Conservation (phyloP, 2,797 vertebrate species). For the Spondyliosoma cantharus region DNA sequence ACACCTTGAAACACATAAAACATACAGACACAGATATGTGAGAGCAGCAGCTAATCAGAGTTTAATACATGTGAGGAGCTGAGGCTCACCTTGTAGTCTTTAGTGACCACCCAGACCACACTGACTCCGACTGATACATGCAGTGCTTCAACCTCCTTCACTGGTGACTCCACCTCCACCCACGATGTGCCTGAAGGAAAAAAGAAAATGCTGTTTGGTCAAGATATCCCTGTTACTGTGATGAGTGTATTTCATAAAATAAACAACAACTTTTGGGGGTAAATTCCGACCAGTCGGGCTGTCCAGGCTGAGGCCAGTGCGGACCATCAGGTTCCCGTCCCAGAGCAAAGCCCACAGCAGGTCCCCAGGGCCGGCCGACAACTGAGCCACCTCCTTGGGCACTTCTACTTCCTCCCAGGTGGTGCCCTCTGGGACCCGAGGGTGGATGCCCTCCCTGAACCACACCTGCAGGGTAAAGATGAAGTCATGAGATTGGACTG, state of each 20-base stretch:
- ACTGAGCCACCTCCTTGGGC: conserved; percentile 92
- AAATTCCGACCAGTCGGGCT: conserved; percentile 82
- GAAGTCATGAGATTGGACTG: background rate
- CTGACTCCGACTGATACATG: conserved; percentile 90
- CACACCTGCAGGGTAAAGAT: conserved; percentile 86
- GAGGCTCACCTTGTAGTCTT: conserved; percentile 91
- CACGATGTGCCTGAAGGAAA: conserved; percentile 84
- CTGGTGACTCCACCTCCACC: conserved; percentile 90
- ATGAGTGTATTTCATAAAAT: background rate
- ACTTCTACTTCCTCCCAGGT: conserved; percentile 89
- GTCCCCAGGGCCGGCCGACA: conserved; percentile 92
- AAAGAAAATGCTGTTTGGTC: background rate
- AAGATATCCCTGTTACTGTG: background rate
- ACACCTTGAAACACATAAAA: conserved; percentile 85
- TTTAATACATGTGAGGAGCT: background rate
- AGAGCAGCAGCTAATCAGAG: background rate
- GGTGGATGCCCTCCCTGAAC: conserved; percentile 93
- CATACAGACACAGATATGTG: conserved; percentile 4
- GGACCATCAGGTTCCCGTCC: conserved; percentile 95
- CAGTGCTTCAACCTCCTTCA: conserved; percentile 88
- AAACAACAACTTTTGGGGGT: background rate
- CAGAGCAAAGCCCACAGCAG: conserved; percentile 96
- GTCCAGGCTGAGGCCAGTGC: conserved; percentile 91
- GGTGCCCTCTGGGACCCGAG: conserved; percentile 93
- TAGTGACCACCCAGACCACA: conserved; percentile 96